Evolutionary conservation across 2,113 vertebrate genomes (phyloP).

Genomic region (Crotophaga sulcirostris): DNA sequence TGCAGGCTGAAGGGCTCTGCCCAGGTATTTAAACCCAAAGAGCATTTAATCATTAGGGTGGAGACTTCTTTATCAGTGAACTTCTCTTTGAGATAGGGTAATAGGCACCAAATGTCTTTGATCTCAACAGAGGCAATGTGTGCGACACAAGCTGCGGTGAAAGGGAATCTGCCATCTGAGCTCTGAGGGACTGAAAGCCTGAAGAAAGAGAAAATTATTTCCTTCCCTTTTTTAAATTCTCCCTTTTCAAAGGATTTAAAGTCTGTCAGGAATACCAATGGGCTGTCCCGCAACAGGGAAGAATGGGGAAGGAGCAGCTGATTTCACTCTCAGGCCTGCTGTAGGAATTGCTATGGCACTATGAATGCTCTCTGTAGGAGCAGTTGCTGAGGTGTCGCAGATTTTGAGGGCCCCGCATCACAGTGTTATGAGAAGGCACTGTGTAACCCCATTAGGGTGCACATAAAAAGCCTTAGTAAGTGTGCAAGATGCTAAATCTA

Average conservation of each 20-base stretch:
- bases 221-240: not conserved
- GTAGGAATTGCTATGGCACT: not conserved
- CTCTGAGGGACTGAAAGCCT: not conserved
- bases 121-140: constrained; percentile 33
- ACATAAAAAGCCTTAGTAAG: not conserved
- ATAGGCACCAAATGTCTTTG: constrained; percentile 64
- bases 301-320: not conserved
- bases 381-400: not conserved
- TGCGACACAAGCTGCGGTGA: not conserved
- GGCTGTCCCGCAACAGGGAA: not conserved
- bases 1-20: constrained; percentile 1
- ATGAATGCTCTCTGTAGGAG: not conserved
- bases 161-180: not conserved
- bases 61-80: constrained; percentile 70
- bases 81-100: constrained; percentile 47
- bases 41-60: constrained; percentile 61
- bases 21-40: constrained; percentile 45
- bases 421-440: not conserved
- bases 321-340: not conserved
- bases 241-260: not conserved
- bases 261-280: not conserved
- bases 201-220: not conserved
- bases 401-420: not conserved
- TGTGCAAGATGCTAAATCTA: not conserved
- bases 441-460: not conserved